phyloP scores from a whole-genome alignment of 2,113 vertebrate species.

The Rousettus leschenaultii region DNA sequence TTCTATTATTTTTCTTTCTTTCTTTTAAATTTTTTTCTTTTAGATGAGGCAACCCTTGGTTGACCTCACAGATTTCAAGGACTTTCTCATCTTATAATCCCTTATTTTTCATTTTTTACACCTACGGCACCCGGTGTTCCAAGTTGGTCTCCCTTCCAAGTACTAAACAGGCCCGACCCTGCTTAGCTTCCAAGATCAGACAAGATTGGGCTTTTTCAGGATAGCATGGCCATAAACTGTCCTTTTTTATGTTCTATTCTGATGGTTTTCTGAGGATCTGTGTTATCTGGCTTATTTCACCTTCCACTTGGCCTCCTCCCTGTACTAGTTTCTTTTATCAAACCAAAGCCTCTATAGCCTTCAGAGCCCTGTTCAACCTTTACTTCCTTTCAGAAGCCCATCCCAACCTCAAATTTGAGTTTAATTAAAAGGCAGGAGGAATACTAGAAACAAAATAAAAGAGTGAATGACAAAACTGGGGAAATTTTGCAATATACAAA shows the following conservation, averaged over 20 bases:
- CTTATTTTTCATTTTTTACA: too few species aligned
- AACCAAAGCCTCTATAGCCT: neutral
- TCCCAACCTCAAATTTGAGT: neutral
- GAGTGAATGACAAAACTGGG: neutral
- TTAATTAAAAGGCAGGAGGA: conserved; percentile 17
- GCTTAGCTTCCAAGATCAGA: too few species aligned
- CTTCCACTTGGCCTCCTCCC: neutral
- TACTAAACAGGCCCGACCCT: too few species aligned
- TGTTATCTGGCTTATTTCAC: neutral
- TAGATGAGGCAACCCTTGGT: too few species aligned
- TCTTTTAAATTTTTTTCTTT: too few species aligned
- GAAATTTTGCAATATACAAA: neutral
- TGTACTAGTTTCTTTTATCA: neutral
- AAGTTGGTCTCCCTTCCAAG: too few species aligned
- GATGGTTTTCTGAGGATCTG: neutral
- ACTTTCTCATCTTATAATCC: too few species aligned
- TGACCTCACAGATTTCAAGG: too few species aligned
- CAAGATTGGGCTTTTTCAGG: too few species aligned
- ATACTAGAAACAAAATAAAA: conserved; percentile 27
- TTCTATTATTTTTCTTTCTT: too few species aligned
- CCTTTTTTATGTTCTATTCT: neutral
- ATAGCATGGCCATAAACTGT: too few species aligned
- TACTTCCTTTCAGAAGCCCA: neutral
- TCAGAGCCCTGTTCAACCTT: neutral
- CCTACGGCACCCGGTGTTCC: too few species aligned